phyloP scores from a whole-genome alignment of 2,113 vertebrate genomes.

The Rhabdornis inornatus region DNA sequence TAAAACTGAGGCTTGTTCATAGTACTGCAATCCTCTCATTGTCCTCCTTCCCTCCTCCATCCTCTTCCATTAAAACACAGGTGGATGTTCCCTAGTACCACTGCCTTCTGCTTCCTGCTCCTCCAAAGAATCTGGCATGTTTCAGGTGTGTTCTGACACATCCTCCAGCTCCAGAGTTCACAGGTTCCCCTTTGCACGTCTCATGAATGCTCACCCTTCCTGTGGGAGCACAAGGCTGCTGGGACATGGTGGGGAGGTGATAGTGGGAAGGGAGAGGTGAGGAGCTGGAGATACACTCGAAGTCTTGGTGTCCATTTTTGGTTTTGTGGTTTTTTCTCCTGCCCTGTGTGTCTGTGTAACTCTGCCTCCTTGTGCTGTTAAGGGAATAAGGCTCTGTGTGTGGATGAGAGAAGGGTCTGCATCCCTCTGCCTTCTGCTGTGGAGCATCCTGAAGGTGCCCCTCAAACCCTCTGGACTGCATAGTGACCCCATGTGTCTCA shows the following conservation, averaged over 20 bases:
- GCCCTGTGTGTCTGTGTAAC: not conserved
- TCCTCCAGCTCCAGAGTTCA: not conserved
- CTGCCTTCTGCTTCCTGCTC: not conserved
- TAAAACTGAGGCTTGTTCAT: not conserved
- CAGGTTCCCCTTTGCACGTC: fast-evolving
- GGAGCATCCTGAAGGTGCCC: not conserved
- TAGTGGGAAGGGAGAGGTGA: not conserved
- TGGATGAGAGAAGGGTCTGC: not conserved
- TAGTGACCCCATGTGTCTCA: fast-evolving
- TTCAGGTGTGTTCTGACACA: not conserved
- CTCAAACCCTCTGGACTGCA: not conserved
- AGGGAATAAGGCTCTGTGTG: not conserved
- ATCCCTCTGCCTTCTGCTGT: not conserved
- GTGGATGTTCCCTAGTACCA: not conserved
- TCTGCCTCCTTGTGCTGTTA: fast-evolving
- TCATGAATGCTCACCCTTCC: not conserved
- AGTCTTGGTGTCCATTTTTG: not conserved
- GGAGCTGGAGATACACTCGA: not conserved
- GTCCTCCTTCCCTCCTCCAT: not conserved
- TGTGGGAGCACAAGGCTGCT: fast-evolving
- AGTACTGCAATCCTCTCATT: not conserved
- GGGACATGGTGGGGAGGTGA: fast-evolving
- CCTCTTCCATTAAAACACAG: not conserved
- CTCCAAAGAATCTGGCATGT: not conserved
- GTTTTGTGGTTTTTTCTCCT: not conserved